Conservation (phyloP, 1,140 invertebrate species). For the Uloborus diversus region DNA sequence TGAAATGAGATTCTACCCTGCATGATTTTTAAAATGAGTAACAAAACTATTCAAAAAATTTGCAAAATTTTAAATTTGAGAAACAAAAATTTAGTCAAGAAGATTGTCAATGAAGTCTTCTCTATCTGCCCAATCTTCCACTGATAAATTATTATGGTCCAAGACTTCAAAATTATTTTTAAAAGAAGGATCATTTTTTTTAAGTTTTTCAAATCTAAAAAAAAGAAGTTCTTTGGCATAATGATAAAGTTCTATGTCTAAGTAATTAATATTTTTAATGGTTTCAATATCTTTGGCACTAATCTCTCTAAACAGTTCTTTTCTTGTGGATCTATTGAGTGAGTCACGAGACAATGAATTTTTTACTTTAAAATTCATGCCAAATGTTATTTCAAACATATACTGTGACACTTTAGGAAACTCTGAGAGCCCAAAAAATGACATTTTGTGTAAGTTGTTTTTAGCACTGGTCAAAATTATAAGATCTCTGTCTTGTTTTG, state of each 20-base stretch:
- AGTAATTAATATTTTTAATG: constrained; percentile 62
- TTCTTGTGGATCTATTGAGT: constrained; percentile 40
- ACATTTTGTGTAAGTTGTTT: constrained; percentile 65
- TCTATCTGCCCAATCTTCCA: constrained; percentile 56
- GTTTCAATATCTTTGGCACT: constrained; percentile 58
- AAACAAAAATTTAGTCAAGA: constrained; percentile 8
- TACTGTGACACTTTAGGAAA: constrained; percentile 64
- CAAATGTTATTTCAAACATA: constrained; percentile 66
- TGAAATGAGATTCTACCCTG: too few relatives aligned
- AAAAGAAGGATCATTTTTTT: constrained; percentile 81
- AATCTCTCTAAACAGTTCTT: constrained; percentile 55
- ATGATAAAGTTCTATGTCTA: constrained; percentile 66
- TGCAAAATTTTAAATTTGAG: too few relatives aligned
- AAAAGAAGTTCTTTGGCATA: constrained; percentile 67
- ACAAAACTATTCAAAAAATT: neutral
- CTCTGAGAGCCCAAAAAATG: constrained; percentile 66
- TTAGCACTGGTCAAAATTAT: constrained; percentile 66
- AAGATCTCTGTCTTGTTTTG: constrained; percentile 58
- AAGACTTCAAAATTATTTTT: constrained; percentile 69
- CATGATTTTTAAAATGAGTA: neutral
- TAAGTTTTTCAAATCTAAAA: constrained; percentile 72
- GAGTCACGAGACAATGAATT: constrained; percentile 23
- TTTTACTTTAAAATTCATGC: constrained; percentile 60
- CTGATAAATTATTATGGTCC: constrained; percentile 26
- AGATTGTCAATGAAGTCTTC: constrained; percentile 56